phyloP scores from a whole-genome alignment of 1,140 invertebrate species.

The Ips nitidus region DNA sequence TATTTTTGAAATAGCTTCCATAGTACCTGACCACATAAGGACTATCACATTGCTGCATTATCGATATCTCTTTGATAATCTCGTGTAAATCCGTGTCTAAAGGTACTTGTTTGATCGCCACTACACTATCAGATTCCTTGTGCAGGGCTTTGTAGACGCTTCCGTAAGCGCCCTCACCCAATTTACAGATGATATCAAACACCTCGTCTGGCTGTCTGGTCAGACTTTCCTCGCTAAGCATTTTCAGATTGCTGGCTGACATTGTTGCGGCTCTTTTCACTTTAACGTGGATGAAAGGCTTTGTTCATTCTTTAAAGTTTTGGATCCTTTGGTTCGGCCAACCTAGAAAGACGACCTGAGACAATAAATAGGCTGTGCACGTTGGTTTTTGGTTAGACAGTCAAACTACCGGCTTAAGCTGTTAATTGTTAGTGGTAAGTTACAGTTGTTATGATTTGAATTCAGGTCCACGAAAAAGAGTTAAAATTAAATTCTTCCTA shows the following conservation, averaged over 20 bases:
- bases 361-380: constrained; percentile 29
- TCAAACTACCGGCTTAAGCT: constrained; percentile 4
- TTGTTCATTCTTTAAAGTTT: constrained; percentile 4
- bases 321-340: constrained; percentile 14
- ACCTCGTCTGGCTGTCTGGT: constrained; percentile 96
- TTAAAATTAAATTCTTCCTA: too few species aligned
- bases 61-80: constrained; percentile 99
- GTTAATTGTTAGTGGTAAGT: constrained; percentile 1
- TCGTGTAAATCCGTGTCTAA: constrained; percentile 99
- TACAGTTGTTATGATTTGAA: too few species aligned
- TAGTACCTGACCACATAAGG: constrained; percentile 99
- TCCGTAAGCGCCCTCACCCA: constrained; percentile 89
- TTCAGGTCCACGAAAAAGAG: too few species aligned
- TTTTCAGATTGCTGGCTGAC: constrained; percentile 77
- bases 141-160: constrained; percentile 80
- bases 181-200: constrained; percentile 97
- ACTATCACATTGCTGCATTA: constrained; percentile 99
- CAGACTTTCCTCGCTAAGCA: constrained; percentile 93
- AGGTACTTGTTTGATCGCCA: constrained; percentile 98
- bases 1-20: constrained; percentile 99
- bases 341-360: constrained; percentile 36
- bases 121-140: constrained; percentile 95
- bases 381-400: constrained; percentile 8
- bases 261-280: constrained; percentile 12
- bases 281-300: background rate